Conservation (phyloP, 1,140 invertebrate genomes). For the Mya arenaria region DNA sequence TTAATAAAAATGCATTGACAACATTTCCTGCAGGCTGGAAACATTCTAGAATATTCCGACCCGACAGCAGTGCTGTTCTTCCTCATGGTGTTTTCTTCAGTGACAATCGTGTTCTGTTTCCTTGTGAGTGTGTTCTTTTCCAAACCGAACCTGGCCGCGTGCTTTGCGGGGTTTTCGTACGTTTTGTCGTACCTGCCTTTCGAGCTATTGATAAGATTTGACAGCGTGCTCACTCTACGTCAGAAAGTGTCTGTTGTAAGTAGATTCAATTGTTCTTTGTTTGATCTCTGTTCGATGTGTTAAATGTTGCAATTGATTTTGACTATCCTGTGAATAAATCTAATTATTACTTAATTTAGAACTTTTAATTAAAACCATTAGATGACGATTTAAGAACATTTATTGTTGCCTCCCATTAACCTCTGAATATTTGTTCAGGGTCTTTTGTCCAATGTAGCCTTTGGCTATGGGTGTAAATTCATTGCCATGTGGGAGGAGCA, state of each 20-base stretch:
- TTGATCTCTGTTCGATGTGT: no score
- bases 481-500: conserved; percentile 86
- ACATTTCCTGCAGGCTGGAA: conserved; percentile 82
- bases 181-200: conserved; percentile 89
- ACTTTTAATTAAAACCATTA: no score
- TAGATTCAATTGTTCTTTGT: no score
- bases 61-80: conserved; percentile 83
- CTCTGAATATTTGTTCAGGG: no score
- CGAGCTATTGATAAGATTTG: conserved; percentile 83
- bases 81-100: conserved; percentile 82
- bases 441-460: conserved; percentile 88
- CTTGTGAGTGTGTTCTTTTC: conserved; percentile 84
- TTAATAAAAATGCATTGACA: no score
- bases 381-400: no score
- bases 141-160: conserved; percentile 87
- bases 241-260: conserved; percentile 77
- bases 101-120: conserved; percentile 84
- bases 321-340: no score
- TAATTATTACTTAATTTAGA: no score
- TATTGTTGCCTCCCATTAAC: no score
- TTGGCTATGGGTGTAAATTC: conserved; percentile 88
- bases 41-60: conserved; percentile 82
- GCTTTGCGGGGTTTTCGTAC: conserved; percentile 87
- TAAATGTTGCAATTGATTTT: no score
- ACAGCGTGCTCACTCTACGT: conserved; percentile 80